Percentiles rank a stretch among this genome's conserved stretches.
Conservation (phyloP, 2,888 invertebrate species). For the Mythimna pallens region DNA sequence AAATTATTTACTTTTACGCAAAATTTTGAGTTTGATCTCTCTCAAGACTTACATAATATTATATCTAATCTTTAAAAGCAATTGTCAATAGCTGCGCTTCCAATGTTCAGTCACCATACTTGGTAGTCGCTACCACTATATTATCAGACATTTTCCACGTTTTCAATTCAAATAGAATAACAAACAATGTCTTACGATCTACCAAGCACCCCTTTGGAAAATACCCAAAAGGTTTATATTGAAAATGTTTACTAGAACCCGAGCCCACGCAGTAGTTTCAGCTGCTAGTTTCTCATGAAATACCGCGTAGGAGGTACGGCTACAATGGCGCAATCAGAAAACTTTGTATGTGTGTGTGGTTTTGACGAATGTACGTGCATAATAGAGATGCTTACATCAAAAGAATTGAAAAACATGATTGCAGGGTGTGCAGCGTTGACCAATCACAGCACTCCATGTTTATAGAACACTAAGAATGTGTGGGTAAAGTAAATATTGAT, state of each 20-base stretch:
- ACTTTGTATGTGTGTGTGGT: neutral
- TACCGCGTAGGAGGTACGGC: neutral
- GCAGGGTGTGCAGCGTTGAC: neutral
- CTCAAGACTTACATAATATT: too few relatives aligned
- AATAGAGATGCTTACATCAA: neutral
- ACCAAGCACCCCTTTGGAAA: neutral
- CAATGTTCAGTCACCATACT: neutral
- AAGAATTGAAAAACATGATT: neutral
- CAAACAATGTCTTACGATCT: neutral
- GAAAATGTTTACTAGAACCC: neutral
- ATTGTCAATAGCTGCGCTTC: too few relatives aligned
- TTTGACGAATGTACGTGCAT: too few relatives aligned
- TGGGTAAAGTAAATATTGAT: conserved; percentile 15
- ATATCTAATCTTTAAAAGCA: too few relatives aligned
- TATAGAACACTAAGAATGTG: neutral
- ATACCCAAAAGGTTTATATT: neutral
- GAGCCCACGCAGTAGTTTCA: neutral
- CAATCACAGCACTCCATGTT: neutral
- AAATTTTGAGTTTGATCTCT: too few relatives aligned
- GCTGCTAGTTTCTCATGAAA: neutral
- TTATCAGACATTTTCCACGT: neutral
- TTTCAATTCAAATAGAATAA: neutral
- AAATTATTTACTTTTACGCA: too few relatives aligned
- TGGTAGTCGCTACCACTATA: neutral
- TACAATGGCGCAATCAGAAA: neutral